Evolutionary conservation across 2,797 vertebrate species (phyloP).

Genomic region (Sebastiscus tertius): DNA sequence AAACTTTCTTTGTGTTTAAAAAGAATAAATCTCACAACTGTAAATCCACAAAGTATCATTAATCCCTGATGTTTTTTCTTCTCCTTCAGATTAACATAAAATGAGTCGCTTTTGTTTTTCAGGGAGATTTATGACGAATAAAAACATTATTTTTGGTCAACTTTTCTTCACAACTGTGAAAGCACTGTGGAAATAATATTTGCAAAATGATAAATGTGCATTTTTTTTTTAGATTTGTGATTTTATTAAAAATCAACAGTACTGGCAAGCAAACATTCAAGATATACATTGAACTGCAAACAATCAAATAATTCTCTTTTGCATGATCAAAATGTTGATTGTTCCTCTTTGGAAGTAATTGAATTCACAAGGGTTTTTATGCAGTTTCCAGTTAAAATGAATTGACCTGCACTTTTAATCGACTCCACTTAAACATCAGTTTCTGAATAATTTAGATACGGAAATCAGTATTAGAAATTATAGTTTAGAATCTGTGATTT

Average conservation of each 20-base stretch:
- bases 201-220: neutral
- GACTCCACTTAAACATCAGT: neutral
- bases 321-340: neutral
- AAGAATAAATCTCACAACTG: conserved; percentile 3
- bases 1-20: conserved; percentile 11
- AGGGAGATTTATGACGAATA: neutral
- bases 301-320: neutral
- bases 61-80: neutral
- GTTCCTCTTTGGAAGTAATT: neutral
- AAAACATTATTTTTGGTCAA: neutral
- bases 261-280: neutral
- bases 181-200: neutral
- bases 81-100: neutral
- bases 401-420: conserved; percentile 14
- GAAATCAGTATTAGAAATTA: neutral
- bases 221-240: neutral
- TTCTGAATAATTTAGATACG: neutral
- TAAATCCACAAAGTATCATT: neutral
- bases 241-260: neutral
- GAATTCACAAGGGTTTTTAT: neutral
- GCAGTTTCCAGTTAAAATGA: neutral
- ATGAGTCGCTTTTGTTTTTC: neutral
- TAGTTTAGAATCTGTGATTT: neutral
- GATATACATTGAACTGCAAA: neutral
- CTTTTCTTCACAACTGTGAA: neutral